phyloP scores from a whole-genome alignment of 2,797 vertebrate species.

The Clamator glandarius region DNA sequence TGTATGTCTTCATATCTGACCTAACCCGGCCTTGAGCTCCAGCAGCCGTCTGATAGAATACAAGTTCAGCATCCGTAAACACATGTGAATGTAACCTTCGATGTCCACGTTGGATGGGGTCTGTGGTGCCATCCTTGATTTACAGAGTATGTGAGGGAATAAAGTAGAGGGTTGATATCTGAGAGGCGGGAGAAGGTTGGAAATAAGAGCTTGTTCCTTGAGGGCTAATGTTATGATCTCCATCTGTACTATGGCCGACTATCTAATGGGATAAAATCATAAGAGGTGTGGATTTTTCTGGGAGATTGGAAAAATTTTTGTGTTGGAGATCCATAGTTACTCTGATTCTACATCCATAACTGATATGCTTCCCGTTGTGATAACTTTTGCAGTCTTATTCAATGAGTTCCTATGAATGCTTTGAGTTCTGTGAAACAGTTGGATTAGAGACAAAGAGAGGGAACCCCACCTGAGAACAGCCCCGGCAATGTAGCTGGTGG shows the following conservation, averaged over 20 bases:
- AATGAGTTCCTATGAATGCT: not conserved
- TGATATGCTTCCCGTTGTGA: not conserved
- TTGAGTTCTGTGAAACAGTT: not conserved
- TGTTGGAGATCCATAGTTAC: not conserved
- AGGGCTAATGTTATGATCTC: not conserved
- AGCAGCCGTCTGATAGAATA: not conserved
- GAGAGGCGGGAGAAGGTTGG: not conserved
- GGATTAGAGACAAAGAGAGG: not conserved
- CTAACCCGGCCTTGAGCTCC: not conserved
- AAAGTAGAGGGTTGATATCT: not conserved
- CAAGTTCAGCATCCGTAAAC: too few relatives aligned
- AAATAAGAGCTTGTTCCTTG: not conserved
- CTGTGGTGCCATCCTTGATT: not conserved
- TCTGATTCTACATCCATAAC: not conserved
- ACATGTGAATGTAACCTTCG: accelerated
- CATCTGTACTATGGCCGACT: not conserved
- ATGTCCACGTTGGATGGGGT: not conserved
- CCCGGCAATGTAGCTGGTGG: not conserved
- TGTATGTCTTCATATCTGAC: not conserved
- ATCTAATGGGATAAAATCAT: not conserved
- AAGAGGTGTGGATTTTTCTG: not conserved
- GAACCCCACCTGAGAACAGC: not conserved
- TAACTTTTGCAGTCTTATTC: not conserved
- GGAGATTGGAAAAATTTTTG: not conserved
- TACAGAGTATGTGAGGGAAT: not conserved